phyloP scores from a whole-genome alignment of 2,888 invertebrate genomes.

The Drosophila setosimentum region DNA sequence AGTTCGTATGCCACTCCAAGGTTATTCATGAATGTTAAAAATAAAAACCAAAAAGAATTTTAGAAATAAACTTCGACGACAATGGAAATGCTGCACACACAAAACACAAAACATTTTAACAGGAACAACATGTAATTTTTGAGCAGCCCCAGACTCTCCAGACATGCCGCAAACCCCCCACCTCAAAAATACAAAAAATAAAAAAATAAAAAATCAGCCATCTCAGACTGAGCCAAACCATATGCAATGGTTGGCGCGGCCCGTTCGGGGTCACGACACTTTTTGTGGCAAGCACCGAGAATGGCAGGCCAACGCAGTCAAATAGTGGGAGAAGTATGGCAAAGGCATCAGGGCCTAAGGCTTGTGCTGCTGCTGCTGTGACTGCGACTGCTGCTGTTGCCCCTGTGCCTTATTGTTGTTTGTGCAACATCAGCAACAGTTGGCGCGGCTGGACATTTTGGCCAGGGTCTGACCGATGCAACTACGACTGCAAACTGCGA shows the following conservation, averaged over 20 bases:
- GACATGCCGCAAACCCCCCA: conserved; percentile 51
- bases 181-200: conserved; percentile 30
- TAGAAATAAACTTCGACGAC: conserved; percentile 74
- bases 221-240: conserved; percentile 65
- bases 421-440: conserved; percentile 53
- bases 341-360: conserved; percentile 63
- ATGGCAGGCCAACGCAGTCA: conserved; percentile 64
- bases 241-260: conserved; percentile 66
- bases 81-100: conserved; percentile 70
- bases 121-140: conserved; percentile 80
- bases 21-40: conserved; percentile 37
- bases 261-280: conserved; percentile 84
- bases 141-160: conserved; percentile 50
- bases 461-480: conserved; percentile 60
- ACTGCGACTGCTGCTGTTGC: conserved; percentile 35
- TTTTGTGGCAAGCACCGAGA: conserved; percentile 72
- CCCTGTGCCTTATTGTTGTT: conserved; percentile 68
- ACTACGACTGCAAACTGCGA: conserved; percentile 59
- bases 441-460: conserved; percentile 74
- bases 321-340: conserved; percentile 83
- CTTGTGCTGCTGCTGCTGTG: conserved; percentile 30
- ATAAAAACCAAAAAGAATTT: conserved; percentile 52
- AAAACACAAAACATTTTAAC: conserved; percentile 78
- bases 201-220: conserved; percentile 4
- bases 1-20: conserved; percentile 27